phyloP scores from a whole-genome alignment of 2,888 invertebrate species.

The Aspidapion aeneum region DNA sequence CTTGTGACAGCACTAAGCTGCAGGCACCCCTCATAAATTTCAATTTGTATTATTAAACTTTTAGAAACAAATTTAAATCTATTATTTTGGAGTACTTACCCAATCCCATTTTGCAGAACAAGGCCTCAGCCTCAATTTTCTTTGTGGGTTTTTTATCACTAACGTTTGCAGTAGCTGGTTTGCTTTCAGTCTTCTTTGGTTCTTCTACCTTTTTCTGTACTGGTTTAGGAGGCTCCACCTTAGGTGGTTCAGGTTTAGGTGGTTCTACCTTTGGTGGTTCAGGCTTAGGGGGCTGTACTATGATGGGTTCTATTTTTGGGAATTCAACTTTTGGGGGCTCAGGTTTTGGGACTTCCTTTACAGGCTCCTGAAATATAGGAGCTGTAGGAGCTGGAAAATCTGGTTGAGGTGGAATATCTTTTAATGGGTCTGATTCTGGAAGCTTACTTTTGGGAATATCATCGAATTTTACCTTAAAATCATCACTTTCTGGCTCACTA shows the following conservation, averaged over 20 bases:
- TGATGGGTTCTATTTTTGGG: neutral
- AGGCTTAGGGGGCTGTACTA: slow-evolving; percentile 7
- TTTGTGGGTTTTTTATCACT: slow-evolving; percentile 24
- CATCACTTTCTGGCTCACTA: slow-evolving; percentile 48
- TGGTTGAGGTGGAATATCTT: slow-evolving; percentile 22
- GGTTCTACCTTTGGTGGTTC: slow-evolving; percentile 15
- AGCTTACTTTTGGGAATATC: slow-evolving; percentile 8
- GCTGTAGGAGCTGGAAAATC: slow-evolving; percentile 18
- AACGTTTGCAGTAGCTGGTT: neutral
- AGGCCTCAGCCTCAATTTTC: slow-evolving; percentile 59
- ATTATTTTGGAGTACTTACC: slow-evolving; percentile 53
- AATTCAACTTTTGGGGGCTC: neutral
- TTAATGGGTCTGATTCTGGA: slow-evolving; percentile 5
- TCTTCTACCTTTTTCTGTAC: slow-evolving; percentile 14
- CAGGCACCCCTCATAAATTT: too few relatives aligned
- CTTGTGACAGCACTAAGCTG: too few relatives aligned
- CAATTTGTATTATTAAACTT: too few relatives aligned
- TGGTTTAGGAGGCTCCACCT: slow-evolving; percentile 16
- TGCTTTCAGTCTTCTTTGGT: slow-evolving; percentile 14
- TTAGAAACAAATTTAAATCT: too few relatives aligned
- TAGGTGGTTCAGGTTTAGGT: slow-evolving; percentile 17
- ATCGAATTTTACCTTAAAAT: slow-evolving; percentile 30
- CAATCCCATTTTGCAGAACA: slow-evolving; percentile 69
- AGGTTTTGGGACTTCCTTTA: slow-evolving; percentile 8
- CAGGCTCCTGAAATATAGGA: neutral